phyloP scores from a whole-genome alignment of 37 sponge, comb jelly and placozoan species.

The Diacarnus erythraeanus region DNA sequence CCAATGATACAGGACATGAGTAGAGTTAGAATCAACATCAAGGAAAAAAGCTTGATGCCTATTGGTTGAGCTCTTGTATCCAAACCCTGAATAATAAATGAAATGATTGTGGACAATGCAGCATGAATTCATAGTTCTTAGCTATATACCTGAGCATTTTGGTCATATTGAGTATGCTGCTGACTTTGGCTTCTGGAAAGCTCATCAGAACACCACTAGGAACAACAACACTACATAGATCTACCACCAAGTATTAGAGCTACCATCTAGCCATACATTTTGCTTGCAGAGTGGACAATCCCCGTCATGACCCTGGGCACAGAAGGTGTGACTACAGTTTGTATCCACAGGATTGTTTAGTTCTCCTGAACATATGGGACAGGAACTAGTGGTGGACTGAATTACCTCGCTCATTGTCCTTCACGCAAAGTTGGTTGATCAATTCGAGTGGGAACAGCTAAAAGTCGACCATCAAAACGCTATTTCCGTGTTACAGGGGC shows the following conservation, averaged over 20 bases:
- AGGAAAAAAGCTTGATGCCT: conserved; percentile 1
- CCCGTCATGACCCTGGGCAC: too few relatives aligned
- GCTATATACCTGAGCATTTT: not conserved
- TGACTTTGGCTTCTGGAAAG: not conserved
- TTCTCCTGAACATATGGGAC: conserved; percentile 3
- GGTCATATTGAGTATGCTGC: not conserved
- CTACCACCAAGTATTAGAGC: not conserved
- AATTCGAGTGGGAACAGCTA: too few relatives aligned
- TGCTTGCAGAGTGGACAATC: conserved; percentile 13
- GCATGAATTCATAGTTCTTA: too few relatives aligned
- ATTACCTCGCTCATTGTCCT: too few relatives aligned
- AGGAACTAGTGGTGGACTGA: not conserved
- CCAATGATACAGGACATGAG: conserved; percentile 8
- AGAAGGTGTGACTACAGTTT: conserved; percentile 26
- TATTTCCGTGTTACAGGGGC: too few relatives aligned
- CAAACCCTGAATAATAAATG: too few relatives aligned
- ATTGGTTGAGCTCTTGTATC: conserved; percentile 7
- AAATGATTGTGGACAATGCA: too few relatives aligned
- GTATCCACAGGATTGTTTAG: conserved; percentile 11
- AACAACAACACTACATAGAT: not conserved
- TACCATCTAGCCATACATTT: not conserved
- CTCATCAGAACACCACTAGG: conserved; percentile 14
- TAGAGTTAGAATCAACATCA: not conserved
- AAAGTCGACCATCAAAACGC: too few relatives aligned
- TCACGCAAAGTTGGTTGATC: too few relatives aligned